A percentile compares a stretch with the other conserved stretches of the same genome.
Evolutionary conservation across 2,113 vertebrate genomes (phyloP).

Genomic region (Tachysurus vachellii): DNA sequence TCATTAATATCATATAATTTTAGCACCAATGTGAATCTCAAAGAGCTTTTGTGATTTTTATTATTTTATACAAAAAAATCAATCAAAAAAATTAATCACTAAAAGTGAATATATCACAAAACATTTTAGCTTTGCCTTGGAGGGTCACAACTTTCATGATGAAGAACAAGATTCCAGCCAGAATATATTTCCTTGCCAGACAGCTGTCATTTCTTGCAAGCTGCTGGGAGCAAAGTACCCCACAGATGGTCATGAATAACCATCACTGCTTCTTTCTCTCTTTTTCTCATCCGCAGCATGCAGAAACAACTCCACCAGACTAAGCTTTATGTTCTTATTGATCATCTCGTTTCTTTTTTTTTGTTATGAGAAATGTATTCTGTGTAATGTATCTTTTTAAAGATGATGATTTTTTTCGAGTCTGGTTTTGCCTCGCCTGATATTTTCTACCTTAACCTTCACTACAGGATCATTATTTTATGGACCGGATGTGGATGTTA

Average conservation of each 20-base stretch:
- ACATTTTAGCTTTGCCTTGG: neutral
- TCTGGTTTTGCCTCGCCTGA: too few species aligned
- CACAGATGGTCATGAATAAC: slow-evolving; percentile 39
- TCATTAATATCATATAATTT: too few species aligned
- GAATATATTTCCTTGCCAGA: slow-evolving; percentile 19
- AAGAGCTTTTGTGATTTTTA: neutral
- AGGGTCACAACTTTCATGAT: slow-evolving; percentile 1
- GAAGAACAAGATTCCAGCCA: neutral
- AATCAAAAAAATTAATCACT: neutral
- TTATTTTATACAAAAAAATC: neutral
- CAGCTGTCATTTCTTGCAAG: slow-evolving; percentile 29
- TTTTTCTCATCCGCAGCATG: slow-evolving; percentile 14
- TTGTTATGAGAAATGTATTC: too few species aligned
- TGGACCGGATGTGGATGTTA: too few species aligned
- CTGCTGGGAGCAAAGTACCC: slow-evolving; percentile 9
- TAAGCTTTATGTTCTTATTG: neutral
- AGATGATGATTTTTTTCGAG: too few species aligned
- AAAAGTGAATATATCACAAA: neutral
- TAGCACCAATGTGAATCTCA: neutral
- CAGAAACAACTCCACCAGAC: slow-evolving; percentile 1
- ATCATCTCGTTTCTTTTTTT: neutral
- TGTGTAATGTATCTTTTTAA: too few species aligned
- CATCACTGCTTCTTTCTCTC: slow-evolving; percentile 3
- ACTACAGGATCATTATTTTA: too few species aligned
- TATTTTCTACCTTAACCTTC: too few species aligned